phyloP scores from a whole-genome alignment of 1,140 invertebrate species.

The Triops cancriformis region DNA sequence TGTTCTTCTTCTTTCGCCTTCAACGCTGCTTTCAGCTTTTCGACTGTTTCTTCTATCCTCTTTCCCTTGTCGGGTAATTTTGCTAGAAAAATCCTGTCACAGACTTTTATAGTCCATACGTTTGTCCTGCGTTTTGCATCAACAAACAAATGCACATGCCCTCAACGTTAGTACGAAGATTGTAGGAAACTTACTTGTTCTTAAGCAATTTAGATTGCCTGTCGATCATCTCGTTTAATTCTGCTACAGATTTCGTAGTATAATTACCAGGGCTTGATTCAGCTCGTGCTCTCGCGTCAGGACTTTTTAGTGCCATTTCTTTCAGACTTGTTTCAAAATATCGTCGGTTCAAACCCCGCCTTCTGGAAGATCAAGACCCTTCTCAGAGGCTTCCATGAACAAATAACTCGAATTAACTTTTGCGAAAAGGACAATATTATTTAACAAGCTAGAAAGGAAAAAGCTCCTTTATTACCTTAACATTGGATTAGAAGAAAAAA shows the following conservation, averaged over 20 bases:
- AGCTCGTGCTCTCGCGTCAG: background rate
- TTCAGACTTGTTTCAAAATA: background rate
- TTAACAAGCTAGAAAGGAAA: background rate
- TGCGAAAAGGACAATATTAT: background rate
- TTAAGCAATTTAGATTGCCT: conserved; percentile 17
- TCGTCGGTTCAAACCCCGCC: background rate
- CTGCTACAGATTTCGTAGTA: background rate
- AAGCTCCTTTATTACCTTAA: no score
- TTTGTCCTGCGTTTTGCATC: background rate
- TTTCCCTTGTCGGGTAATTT: conserved; percentile 58
- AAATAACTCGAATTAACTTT: background rate
- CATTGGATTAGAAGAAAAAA: no score
- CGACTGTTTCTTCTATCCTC: conserved; percentile 49
- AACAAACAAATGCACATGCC: no score
- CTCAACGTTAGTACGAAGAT: no score
- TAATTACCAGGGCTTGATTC: background rate
- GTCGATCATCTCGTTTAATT: conserved; percentile 6
- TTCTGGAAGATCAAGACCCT: background rate
- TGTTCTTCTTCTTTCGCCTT: conserved; percentile 49
- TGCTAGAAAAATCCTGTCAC: conserved; percentile 40
- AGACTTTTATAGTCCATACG: background rate
- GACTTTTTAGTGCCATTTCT: background rate
- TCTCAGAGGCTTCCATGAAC: background rate
- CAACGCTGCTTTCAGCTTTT: conserved; percentile 49
- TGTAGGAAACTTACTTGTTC: conserved; percentile 15